Percentiles rank a stretch among this genome's conserved stretches.
Conservation (phyloP, 2,888 invertebrate genomes). For the Hololepta plana region DNA sequence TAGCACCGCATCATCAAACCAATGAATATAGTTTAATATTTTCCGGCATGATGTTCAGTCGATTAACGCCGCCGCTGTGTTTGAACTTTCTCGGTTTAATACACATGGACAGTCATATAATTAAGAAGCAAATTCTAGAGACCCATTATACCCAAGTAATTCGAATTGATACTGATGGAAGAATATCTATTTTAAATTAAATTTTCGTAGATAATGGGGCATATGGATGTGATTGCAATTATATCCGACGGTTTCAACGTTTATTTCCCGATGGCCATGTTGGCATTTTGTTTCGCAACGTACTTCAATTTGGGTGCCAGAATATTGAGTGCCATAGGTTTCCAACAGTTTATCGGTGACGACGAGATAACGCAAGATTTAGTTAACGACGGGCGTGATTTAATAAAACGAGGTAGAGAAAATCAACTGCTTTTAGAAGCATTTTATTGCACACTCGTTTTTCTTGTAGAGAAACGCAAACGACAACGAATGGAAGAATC, state of each 20-base stretch:
- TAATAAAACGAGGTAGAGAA: conserved; percentile 64
- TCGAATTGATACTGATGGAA: conserved; percentile 3
- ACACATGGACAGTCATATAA: conserved; percentile 94
- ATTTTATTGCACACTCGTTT: conserved; percentile 2
- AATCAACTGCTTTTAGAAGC: not conserved
- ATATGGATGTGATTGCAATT: conserved; percentile 95
- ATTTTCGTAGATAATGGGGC: conserved; percentile 82
- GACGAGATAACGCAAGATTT: conserved; percentile 86
- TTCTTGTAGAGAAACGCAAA: conserved; percentile 50
- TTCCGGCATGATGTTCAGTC: conserved; percentile 94
- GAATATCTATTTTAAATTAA: conserved; percentile 2
- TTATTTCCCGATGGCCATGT: conserved; percentile 95
- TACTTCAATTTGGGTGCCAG: conserved; percentile 88
- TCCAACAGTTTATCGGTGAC: conserved; percentile 93
- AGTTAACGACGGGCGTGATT: conserved; percentile 83
- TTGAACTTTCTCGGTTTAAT: conserved; percentile 94
- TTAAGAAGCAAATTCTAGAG: conserved; percentile 59
- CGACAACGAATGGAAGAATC: conserved; percentile 69
- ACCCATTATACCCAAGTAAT: conserved; percentile 88
- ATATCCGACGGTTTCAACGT: conserved; percentile 97
- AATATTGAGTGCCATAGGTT: conserved; percentile 75
- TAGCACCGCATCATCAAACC: conserved; percentile 95
- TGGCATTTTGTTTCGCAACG: conserved; percentile 82
- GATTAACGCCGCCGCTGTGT: conserved; percentile 95
- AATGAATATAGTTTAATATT: conserved; percentile 98